Conservation (phyloP, 53 echinoderm and acorn worm genomes). For the Temnopleurus reevesii region DNA sequence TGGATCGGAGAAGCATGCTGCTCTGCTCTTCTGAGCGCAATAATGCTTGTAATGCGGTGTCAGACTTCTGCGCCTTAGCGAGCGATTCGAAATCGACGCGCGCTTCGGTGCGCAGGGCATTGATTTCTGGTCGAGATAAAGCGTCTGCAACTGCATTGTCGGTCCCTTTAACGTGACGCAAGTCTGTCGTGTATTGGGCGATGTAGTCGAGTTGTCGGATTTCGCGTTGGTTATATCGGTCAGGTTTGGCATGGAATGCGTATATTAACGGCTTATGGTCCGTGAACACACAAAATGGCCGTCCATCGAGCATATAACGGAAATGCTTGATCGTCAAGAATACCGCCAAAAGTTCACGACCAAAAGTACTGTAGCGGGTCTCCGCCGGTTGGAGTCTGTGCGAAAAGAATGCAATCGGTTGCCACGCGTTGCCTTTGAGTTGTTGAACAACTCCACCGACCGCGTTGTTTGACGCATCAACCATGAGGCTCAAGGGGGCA, state of each 20-base stretch:
- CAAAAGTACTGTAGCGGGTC: slow-evolving; percentile 63
- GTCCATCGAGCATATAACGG: slow-evolving; percentile 58
- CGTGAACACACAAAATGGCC: slow-evolving; percentile 60
- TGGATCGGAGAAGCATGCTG: not conserved
- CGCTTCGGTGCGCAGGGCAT: slow-evolving; percentile 4
- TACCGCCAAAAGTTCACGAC: slow-evolving; percentile 58
- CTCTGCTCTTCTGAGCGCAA: not conserved
- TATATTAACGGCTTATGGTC: slow-evolving; percentile 64
- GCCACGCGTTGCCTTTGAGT: slow-evolving; percentile 27
- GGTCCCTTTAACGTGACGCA: slow-evolving; percentile 57
- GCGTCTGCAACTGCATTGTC: slow-evolving; percentile 68
- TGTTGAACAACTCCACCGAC: slow-evolving; percentile 67
- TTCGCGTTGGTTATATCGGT: slow-evolving; percentile 60
- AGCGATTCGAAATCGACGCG: slow-evolving; percentile 30
- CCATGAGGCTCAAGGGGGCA: slow-evolving; percentile 46
- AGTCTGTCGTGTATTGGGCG: slow-evolving; percentile 67
- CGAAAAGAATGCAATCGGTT: slow-evolving; percentile 64
- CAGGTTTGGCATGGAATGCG: slow-evolving; percentile 57
- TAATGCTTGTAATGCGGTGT: not conserved
- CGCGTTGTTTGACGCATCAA: slow-evolving; percentile 66
- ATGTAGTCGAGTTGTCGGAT: slow-evolving; percentile 72
- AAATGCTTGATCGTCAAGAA: slow-evolving; percentile 61
- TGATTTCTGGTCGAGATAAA: slow-evolving; percentile 56
- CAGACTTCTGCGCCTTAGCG: slow-evolving; percentile 37
- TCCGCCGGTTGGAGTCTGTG: slow-evolving; percentile 58